Evolutionary conservation across 2,888 invertebrate genomes (phyloP).

Genomic region (Hemistola chrysoprasaria): DNA sequence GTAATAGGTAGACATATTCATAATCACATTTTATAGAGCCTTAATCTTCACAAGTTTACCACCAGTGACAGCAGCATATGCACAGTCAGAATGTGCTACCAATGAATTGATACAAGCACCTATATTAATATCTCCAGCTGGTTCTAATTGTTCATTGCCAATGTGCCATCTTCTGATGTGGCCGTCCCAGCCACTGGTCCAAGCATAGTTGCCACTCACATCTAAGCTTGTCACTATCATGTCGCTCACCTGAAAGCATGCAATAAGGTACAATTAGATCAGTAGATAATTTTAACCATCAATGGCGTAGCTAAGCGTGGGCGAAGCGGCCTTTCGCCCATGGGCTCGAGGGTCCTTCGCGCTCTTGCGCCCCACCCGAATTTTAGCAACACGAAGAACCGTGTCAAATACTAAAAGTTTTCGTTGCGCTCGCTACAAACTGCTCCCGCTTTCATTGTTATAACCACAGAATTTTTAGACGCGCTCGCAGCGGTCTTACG

Average conservation of each 20-base stretch:
- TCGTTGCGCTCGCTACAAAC: too few species aligned
- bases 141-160: conserved; percentile 48
- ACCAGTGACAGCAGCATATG: conserved; percentile 55
- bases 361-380: too few species aligned
- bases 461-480: too few species aligned
- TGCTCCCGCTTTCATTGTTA: too few species aligned
- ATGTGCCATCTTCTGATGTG: conserved; percentile 69
- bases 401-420: too few species aligned
- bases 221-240: conserved; percentile 77
- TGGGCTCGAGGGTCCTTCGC: too few species aligned
- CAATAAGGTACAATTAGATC: conserved; percentile 4
- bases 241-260: conserved; percentile 59
- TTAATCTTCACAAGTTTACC: conserved; percentile 50
- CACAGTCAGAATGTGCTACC: conserved; percentile 37
- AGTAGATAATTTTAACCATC: too few species aligned
- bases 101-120: conserved; percentile 67
- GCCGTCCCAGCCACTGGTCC: conserved; percentile 83
- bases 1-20: background rate
- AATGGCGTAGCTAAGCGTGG: too few species aligned
- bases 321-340: too few species aligned
- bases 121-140: conserved; percentile 59
- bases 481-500: too few species aligned
- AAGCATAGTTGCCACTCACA: conserved; percentile 63
- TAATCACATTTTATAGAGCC: conserved; percentile 12
- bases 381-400: too few species aligned